Base-by-base conservation (phyloP, 2,797 vertebrate species). In the Adrianichthys oophorus region DNA sequence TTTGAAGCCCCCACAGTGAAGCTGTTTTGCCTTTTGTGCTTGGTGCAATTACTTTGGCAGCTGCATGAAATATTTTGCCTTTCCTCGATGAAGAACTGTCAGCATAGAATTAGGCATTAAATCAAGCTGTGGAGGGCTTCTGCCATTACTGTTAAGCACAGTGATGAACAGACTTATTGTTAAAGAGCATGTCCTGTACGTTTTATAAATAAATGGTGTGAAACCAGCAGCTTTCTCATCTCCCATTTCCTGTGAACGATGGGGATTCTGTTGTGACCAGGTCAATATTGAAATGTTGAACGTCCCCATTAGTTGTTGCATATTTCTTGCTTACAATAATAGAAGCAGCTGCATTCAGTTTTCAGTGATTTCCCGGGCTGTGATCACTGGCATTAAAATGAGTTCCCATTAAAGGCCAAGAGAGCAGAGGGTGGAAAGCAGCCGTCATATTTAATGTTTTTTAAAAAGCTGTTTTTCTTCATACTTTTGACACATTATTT, bases 1-100 rank as follows among this genome's bases (percentile, higher is more conserved):
- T 89, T 91, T 89, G 77, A 89, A 89, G 79, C 76, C 52, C 62
- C 68, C 68, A 61, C 51, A 83, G 74, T 81, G 78, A 82, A 72
- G 70, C 78, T 58, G 66, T 75, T 69, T 69, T 74, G 60, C 65
- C 82, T 82, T 89, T 89, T 81, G 74, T 82, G 65, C 73, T 70
- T 64, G 43, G 47, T 65, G 60, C 80, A 83, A 87, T 89, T 89
- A 81, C 73, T 78, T 76, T 83, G 80, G 79, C 71, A 85, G 80
- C 78, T 78, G 72, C 68, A 56, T 83, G 58, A 81, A 82, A 70
- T 72, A 69, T 45, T 54, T 56, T 57, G 74, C 63, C 72, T 54
- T 52, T 74, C 76, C 60, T 56, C 72, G 77, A 82, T 83, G 83
- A 85, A 77, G 81, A 77, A 74, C 62, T 80, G 70, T 67, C 80